Percentiles rank a stretch among this genome's conserved stretches.
Evolutionary conservation across 2,797 vertebrate species (phyloP).

Genomic region (Streptopelia turtur): DNA sequence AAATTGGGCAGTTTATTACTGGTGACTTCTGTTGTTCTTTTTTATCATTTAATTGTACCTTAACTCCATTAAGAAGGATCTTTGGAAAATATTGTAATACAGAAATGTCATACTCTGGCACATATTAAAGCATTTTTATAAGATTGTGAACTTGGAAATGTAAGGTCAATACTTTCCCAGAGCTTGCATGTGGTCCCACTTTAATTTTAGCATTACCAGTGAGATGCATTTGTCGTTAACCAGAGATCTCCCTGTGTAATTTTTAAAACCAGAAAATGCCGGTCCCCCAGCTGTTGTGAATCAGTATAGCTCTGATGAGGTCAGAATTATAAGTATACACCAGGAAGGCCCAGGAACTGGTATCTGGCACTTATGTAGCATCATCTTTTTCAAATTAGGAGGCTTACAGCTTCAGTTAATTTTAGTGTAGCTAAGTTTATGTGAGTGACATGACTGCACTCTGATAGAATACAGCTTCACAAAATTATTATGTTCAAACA

Average conservation of each 20-base stretch:
- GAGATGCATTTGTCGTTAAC: conserved; percentile 25
- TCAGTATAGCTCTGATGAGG: background rate
- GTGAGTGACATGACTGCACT: background rate
- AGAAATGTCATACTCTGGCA: background rate
- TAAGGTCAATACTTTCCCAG: conserved; percentile 48
- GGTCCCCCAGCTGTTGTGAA: conserved; percentile 25
- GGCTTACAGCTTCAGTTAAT: background rate
- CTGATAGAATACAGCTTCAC: background rate
- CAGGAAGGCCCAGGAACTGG: background rate
- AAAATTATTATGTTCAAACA: background rate
- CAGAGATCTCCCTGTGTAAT: conserved; percentile 14
- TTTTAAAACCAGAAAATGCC: background rate
- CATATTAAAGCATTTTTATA: conserved; percentile 25
- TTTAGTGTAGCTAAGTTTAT: background rate
- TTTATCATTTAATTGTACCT: background rate
- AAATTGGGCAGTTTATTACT: background rate
- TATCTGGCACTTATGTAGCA: background rate
- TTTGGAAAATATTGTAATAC: background rate
- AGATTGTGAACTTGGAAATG: conserved; percentile 41
- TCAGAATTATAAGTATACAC: background rate
- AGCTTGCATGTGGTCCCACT: conserved; percentile 41
- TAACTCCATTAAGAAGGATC: background rate
- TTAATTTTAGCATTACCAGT: conserved; percentile 54
- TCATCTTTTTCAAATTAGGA: background rate
- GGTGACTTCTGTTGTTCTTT: background rate